Base-by-base conservation (phyloP, 2,113 vertebrate genomes). In the Cyanoramphus novaezelandiae region DNA sequence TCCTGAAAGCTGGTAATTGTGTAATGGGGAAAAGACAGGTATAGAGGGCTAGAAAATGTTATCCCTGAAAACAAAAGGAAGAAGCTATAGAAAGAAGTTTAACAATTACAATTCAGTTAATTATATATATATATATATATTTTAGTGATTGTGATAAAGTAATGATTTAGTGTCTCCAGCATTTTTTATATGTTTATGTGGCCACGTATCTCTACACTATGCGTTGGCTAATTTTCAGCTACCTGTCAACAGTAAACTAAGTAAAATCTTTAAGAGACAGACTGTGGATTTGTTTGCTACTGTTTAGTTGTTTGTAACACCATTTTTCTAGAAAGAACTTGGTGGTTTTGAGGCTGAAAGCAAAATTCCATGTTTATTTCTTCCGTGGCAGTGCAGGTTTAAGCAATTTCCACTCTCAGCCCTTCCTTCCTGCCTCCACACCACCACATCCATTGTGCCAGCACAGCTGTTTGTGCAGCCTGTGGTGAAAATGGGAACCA, bases 401-500 rank as follows among this genome's bases (percentile, higher is more conserved):
- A 89, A 86, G 74, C 24, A 62, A 76, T 84, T 84, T 63, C 44
- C 14, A 4, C 29, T 50, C 60, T 63, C 50, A 64, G 50, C 12
- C 33, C 20, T 68, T 86, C 55, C 33, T 92, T 86, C 67, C 91
- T 69, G 84, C 37, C 44, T 93, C 39, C 19, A n/a, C 57, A 46
- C 44, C 57, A 80, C 28, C 62, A 57, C 43, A 64, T 49, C 52
- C 52, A n/a, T 47, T 78, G 52, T 72, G 65, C 67, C 78, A 92
- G 43, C 57, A 49, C 57, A 80, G 62, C 28, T 95, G 85, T 68
- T 90, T 69, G 50, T 82, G 57, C 52, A 94, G 65, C 17, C 62
- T 50, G 39, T 37, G n/a, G 55, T 70, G 80, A 95, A 93, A 95
- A 92, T 63, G 37, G 50, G 46, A 94, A 92, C 68, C 79, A 81